A percentile compares a stretch with the other conserved stretches of the same genome.
Conservation (phyloP, 2,113 vertebrate species). For the Psittacula cyanocephala region DNA sequence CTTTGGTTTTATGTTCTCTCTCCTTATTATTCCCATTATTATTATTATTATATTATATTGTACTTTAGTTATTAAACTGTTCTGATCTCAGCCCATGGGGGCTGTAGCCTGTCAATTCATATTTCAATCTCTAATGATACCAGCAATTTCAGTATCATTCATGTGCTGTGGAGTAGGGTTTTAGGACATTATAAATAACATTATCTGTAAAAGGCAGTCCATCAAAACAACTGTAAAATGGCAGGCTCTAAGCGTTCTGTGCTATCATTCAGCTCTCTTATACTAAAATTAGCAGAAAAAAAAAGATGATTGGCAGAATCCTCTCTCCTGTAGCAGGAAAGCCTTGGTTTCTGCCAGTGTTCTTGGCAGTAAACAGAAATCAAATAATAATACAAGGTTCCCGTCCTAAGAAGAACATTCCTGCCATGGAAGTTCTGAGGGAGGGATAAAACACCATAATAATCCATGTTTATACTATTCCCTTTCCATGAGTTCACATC, state of each 20-base stretch:
- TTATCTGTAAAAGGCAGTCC: neutral
- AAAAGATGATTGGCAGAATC: neutral
- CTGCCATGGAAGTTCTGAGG: neutral
- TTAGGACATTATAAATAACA: neutral
- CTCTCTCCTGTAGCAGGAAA: neutral
- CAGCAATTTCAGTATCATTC: neutral
- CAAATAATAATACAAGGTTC: neutral
- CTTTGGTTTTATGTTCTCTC: neutral
- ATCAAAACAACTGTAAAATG: neutral
- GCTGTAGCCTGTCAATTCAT: neutral
- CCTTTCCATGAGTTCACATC: neutral
- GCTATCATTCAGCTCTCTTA: neutral
- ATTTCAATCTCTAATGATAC: neutral
- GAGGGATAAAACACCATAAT: neutral
- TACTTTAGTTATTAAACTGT: neutral
- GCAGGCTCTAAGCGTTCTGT: neutral
- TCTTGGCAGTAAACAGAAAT: neutral
- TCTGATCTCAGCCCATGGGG: neutral
- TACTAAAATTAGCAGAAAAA: neutral
- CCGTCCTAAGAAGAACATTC: neutral
- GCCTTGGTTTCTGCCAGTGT: neutral
- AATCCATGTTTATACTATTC: neutral
- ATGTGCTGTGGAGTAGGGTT: neutral
- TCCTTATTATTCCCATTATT: neutral
- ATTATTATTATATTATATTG: neutral